Evolutionary conservation across 1,140 invertebrate species (phyloP).

Genomic region (Megalopta genalis): DNA sequence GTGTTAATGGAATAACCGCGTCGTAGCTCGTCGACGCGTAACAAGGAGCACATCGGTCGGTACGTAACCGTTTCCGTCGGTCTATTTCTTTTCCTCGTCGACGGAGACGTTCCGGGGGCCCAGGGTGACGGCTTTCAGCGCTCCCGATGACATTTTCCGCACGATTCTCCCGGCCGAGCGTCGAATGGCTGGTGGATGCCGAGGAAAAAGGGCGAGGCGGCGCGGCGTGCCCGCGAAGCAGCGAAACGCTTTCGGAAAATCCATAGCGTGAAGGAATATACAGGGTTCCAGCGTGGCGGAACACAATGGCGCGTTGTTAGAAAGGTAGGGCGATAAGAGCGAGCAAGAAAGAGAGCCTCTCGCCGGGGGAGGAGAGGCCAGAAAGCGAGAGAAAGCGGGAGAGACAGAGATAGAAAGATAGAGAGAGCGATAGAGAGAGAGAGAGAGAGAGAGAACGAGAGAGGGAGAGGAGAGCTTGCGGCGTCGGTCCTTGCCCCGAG

Average conservation of each 20-base stretch:
- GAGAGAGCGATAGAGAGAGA: slow-evolving; percentile 38
- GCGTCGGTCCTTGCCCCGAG: slow-evolving; percentile 79
- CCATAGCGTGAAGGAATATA: slow-evolving; percentile 75
- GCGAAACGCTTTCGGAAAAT: slow-evolving; percentile 76
- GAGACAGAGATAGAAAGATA: background rate
- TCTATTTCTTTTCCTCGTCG: too few relatives aligned
- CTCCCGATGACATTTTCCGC: slow-evolving; percentile 23
- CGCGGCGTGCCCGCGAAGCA: slow-evolving; percentile 58
- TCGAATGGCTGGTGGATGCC: slow-evolving; percentile 35
- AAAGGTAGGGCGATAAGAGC: slow-evolving; percentile 66
- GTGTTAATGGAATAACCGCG: background rate
- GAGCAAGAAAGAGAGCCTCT: slow-evolving; percentile 47
- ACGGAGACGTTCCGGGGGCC: background rate
- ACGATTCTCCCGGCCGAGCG: slow-evolving; percentile 16
- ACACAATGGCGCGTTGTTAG: slow-evolving; percentile 74
- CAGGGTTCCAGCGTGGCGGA: slow-evolving; percentile 65
- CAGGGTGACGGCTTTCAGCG: background rate
- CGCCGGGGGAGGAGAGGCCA: slow-evolving; percentile 54
- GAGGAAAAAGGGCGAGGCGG: slow-evolving; percentile 48
- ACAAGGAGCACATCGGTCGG: too few relatives aligned
- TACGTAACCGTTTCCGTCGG: too few relatives aligned
- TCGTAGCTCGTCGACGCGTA: background rate
- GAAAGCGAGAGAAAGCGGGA: slow-evolving; percentile 30
- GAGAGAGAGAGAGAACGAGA: slow-evolving; percentile 1
- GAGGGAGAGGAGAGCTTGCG: slow-evolving; percentile 73